Conservation (phyloP, 2,888 invertebrate genomes). For the Zhuqinia jingwanae region DNA sequence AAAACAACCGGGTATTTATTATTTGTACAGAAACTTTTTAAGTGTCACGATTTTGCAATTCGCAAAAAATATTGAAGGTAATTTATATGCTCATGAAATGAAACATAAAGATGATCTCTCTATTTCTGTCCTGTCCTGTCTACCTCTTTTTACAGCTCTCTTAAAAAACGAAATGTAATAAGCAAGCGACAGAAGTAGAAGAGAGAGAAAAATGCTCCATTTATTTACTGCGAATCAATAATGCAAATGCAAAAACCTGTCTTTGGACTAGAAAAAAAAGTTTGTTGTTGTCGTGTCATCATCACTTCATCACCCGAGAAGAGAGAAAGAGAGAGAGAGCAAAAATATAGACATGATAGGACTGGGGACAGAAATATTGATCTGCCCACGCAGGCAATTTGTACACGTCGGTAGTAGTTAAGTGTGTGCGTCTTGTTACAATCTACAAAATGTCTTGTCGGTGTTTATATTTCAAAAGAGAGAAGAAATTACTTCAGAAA, state of each 20-base stretch:
- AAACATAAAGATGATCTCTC: neutral
- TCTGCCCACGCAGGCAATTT: constrained; percentile 22
- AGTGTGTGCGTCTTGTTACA: too few relatives aligned
- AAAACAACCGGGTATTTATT: constrained; percentile 12
- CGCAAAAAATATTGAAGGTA: constrained; percentile 9
- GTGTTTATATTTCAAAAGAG: too few relatives aligned
- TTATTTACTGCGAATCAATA: constrained; percentile 31
- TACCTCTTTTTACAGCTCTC: neutral
- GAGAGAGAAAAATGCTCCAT: too few relatives aligned
- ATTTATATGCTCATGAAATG: constrained; percentile 32
- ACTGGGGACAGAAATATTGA: constrained; percentile 9
- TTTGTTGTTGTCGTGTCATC: constrained; percentile 18
- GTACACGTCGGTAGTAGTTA: too few relatives aligned
- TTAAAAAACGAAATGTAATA: too few relatives aligned
- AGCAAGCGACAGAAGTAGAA: too few relatives aligned
- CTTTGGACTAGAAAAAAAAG: constrained; percentile 15
- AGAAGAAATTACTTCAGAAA: too few relatives aligned
- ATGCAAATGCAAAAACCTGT: constrained; percentile 31
- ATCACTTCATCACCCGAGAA: constrained; percentile 15
- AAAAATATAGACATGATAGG: too few relatives aligned
- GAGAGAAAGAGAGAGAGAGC: constrained; percentile 10
- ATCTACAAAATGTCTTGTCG: too few relatives aligned
- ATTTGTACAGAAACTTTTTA: neutral
- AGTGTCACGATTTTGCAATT: constrained; percentile 53
- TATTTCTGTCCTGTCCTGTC: neutral